Conservation (phyloP, 2,113 vertebrate species). For the Condylura cristata region DNA sequence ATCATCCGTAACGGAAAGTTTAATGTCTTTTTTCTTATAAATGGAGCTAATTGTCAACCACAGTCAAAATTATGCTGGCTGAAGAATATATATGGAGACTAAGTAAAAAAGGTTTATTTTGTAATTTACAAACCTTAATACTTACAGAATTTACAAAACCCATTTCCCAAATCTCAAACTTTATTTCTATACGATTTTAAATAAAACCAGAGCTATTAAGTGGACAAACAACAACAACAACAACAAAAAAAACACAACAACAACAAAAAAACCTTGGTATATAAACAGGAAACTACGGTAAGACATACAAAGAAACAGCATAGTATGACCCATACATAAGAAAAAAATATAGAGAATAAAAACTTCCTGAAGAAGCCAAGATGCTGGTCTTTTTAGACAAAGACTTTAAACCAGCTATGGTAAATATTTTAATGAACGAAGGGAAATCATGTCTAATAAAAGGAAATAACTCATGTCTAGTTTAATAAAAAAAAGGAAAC, state of each 20-base stretch:
- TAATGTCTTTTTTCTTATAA: not conserved
- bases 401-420: slow-evolving; percentile 16
- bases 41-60: not conserved
- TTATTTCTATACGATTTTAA: slow-evolving; percentile 31
- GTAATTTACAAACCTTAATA: not conserved
- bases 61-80: not conserved
- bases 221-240: too few species aligned
- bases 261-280: not conserved
- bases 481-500: not conserved
- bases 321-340: not conserved
- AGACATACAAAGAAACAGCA: not conserved
- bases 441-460: not conserved
- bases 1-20: slow-evolving; percentile 15
- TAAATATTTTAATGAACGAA: slow-evolving; percentile 39
- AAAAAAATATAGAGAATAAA: not conserved
- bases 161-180: slow-evolving; percentile 30
- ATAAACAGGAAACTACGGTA: not conserved
- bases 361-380: not conserved
- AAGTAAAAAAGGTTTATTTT: not conserved
- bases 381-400: not conserved
- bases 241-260: too few species aligned
- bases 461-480: too few species aligned
- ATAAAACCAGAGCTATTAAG: not conserved
- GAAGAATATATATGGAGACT: not conserved
- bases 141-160: not conserved